Evolutionary conservation across 2,797 vertebrate species (phyloP), one percentile per base, ranked within the genome.

Genomic region (Coregonus suidteri): DNA sequence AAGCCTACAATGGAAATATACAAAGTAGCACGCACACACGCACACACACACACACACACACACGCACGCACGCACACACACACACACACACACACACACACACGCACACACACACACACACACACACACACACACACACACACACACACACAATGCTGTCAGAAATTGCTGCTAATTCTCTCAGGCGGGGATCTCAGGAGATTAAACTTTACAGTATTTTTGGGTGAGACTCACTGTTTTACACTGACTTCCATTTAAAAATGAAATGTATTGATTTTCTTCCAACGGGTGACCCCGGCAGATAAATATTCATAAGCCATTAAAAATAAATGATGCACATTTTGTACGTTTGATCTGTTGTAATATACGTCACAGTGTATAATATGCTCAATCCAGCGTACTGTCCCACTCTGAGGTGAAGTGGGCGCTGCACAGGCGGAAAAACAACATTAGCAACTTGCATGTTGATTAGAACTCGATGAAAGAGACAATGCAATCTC

Each of bases 271-370:
- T 93, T 90, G 91, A 92, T 93, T 94, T 91, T 82, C 82, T 88
- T 91, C 83, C 79, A 77, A 76, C 13, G 30, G 84, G 82, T 92
- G 87, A 93, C 91, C 91, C 88, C 18, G 18, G 68, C 85, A 87
- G 84, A 93, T 90, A 91, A 93, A 94, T 92, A 93, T 93, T 92
- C 90, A 93, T 91, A 90, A 92, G 86, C 88, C 91, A 93, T 94
- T 94, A 92, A 92, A 93, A 91, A 87, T 91, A 93, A 93, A 94
- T 92, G 85, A 90, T 88, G 87, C 92, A 91, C 87, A 90, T 94
- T 93, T 92, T 91, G 90, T 87, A 84, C 30, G 18, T 93, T 92
- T 93, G 92, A 91, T 90, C 90, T 75, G 35, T 81, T 85, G 88
- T 90, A 90, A 87, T 87, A 82, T 86, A 86, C 86, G 71, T 83